Evolutionary conservation across 1,140 invertebrate genomes (phyloP).

Genomic region (Hormaphis cornu): DNA sequence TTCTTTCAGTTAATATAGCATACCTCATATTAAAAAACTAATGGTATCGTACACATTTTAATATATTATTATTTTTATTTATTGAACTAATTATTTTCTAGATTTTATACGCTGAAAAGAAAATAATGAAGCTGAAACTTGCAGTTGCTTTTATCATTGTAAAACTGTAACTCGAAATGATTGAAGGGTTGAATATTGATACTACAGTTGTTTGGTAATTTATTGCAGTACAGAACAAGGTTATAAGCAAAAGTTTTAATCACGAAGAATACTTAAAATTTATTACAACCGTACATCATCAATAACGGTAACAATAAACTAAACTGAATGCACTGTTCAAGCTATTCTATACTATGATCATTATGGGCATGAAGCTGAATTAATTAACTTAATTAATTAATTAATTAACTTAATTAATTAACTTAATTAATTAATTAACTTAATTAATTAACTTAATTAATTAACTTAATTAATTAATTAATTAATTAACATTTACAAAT

Average conservation of each 20-base stretch:
- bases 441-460: too few species aligned
- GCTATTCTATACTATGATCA: background rate
- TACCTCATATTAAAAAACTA: too few species aligned
- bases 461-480: too few species aligned
- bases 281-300: conserved; percentile 16
- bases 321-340: background rate
- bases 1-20: too few species aligned
- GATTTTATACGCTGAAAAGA: background rate
- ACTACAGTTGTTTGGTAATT: background rate
- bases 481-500: conserved; percentile 18
- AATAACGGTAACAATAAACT: background rate
- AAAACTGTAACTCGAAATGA: background rate
- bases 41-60: background rate
- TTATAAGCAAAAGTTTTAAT: background rate
- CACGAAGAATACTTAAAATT: conserved; percentile 4
- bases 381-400: too few species aligned
- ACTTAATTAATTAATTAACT: too few species aligned
- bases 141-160: conserved; percentile 6
- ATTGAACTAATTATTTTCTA: background rate
- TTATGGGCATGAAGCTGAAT: conserved; percentile 7
- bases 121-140: conserved; percentile 5
- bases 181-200: conserved; percentile 12
- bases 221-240: background rate
- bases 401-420: too few species aligned
- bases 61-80: background rate